phyloP scores from a whole-genome alignment of 1,140 invertebrate species.

The Drosophila burlai region DNA sequence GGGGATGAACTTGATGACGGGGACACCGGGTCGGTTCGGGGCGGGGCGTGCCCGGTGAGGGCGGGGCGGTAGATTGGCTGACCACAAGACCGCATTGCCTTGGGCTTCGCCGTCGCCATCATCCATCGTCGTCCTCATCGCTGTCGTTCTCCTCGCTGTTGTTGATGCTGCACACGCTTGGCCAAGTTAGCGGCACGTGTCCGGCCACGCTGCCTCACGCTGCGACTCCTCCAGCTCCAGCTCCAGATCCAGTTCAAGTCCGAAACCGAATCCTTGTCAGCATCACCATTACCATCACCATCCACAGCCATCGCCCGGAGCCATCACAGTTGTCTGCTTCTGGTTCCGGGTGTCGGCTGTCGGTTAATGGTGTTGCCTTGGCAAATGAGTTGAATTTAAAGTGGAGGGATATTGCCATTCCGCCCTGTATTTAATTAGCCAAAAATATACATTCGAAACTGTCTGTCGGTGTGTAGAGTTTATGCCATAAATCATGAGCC shows the following conservation, averaged over 20 bases:
- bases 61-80: constrained; percentile 58
- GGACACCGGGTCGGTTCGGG: not conserved
- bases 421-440: constrained; percentile 71
- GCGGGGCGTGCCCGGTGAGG: constrained; percentile 22
- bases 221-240: constrained; percentile 54
- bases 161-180: constrained; percentile 77
- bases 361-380: constrained; percentile 42
- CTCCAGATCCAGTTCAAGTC: not conserved
- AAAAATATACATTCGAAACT: constrained; percentile 33
- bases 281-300: constrained; percentile 21
- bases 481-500: constrained; percentile 61
- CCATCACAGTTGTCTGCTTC: constrained; percentile 63
- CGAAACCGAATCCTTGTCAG: constrained; percentile 24
- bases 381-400: constrained; percentile 63
- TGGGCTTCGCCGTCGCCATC: constrained; percentile 35
- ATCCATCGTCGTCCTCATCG: constrained; percentile 38
- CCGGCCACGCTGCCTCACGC: constrained; percentile 67
- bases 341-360: constrained; percentile 47
- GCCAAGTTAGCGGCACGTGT: constrained; percentile 77
- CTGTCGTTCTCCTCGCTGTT: constrained; percentile 47
- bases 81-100: constrained; percentile 67
- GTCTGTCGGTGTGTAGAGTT: constrained; percentile 1
- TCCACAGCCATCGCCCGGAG: constrained; percentile 31
- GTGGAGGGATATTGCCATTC: constrained; percentile 45
- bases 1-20: constrained; percentile 33